Base-by-base conservation (phyloP, 2,797 vertebrate genomes). In the Ispidina lecontei region DNA sequence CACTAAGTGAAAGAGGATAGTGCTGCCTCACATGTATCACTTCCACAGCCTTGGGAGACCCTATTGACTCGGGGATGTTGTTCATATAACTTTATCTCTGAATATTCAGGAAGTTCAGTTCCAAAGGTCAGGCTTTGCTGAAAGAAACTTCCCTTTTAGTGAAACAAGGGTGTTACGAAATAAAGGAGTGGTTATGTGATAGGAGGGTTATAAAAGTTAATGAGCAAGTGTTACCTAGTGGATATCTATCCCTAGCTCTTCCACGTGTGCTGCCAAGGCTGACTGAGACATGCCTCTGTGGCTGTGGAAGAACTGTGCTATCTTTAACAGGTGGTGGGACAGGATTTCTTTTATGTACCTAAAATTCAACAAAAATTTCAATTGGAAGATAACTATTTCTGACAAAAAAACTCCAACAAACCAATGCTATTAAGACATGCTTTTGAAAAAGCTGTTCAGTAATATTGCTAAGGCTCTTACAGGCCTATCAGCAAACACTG, bases 191-290 rank as follows among this genome's bases (percentile, higher is more conserved):
- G 14, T 39, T 39, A 4, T 15, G 37, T 39, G 37, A 39, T 15
- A 39, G 37, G 14, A 78, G 18, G 8, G n/a, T 59, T 51, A 41
- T 0, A 52, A 59, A 68, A 64, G 47, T 65, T 23, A 65, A 49
- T 65, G 58, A 16, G 71, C 68, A 41, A 62, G 28, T 1, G 11
- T 41, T 91, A 23, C 35, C 29, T 44, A 52, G 51, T 7, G 4
- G 31, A 31, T 31, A 31, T 28, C 76, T 59, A 20, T 2, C 29
- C 18, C 10, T 37, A 12, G 49, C 47, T 68, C 31, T 46, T 68
- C 49, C 41, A 41, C n/a, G 26, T 0, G 0, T 19, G 13, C n/a
- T n/a, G 21, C 33, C 0, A 1, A 86, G 29, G 15, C 35, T 47
- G 43, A 5, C 59, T 84, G 67, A 71, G 55, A 76, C 28, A 19